phyloP scores from a whole-genome alignment of 2,113 vertebrate species.

The Calyptommatus sinebrachiatus region DNA sequence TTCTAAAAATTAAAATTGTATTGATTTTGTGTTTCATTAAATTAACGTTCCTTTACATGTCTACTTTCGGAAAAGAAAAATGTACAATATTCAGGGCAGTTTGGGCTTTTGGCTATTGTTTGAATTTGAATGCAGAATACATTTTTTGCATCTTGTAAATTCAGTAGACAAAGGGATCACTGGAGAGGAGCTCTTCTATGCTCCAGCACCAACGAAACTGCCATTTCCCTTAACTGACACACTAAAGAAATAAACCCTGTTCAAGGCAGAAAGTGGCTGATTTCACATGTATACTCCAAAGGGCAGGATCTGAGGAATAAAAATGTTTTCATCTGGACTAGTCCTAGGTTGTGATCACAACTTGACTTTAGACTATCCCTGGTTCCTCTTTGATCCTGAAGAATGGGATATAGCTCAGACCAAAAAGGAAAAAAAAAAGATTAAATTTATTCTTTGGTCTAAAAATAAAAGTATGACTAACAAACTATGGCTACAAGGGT shows the following conservation, averaged over 20 bases:
- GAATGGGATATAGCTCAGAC: no score
- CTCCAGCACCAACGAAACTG: constrained; percentile 18
- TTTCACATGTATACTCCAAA: no score
- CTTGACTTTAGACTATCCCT: no score
- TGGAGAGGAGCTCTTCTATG: not conserved
- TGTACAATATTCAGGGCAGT: constrained; percentile 55
- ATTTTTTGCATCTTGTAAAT: constrained; percentile 38
- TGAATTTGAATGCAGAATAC: constrained; percentile 41
- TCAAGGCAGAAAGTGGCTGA: not conserved
- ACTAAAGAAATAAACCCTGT: not conserved
- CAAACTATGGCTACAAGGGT: no score
- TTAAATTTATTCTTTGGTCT: no score
- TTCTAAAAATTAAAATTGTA: constrained; percentile 76
- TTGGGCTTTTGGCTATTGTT: constrained; percentile 43
- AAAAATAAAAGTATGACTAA: no score
- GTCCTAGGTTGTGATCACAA: no score
- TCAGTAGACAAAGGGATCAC: constrained; percentile 42
- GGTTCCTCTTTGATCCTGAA: no score
- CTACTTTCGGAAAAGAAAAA: constrained; percentile 54
- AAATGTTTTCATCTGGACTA: no score
- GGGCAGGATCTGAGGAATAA: no score
- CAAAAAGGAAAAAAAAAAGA: no score
- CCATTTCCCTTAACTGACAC: not conserved
- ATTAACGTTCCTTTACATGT: constrained; percentile 59
- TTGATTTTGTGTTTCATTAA: constrained; percentile 73